Evolutionary conservation across 2,113 vertebrate genomes (phyloP), one percentile per base, ranked within the genome.

Genomic region (Caranx melampygus): DNA sequence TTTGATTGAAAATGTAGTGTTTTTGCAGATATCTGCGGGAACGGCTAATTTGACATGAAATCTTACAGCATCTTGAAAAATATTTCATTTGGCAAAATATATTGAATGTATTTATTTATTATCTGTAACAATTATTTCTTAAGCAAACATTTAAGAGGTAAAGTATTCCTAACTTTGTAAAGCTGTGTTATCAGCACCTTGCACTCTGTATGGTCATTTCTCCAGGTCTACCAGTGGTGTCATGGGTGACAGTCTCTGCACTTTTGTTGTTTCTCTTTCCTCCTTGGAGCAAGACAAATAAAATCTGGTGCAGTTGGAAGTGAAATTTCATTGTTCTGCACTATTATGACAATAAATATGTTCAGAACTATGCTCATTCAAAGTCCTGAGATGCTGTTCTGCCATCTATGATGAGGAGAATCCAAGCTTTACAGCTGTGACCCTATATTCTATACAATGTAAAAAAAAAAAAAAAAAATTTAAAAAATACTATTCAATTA

Each of bases 291-390:
- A 34, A 16, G 9, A 58, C 8, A 15, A 59, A 55, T 4, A 0
- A 18, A 65, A 62, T 67, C 20, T 34, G 15, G 6, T 66, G 26
- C 37, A 16, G 5, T n/a, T 8, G 14, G 45, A 21, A 34, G 20
- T 51, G 26, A 34, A 21, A 55, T 21, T 58, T 16, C 3, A 75
- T 67, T 45, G 21, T 5, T 45, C 55, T 66, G 18, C 3, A 26
- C 44, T 54, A 34, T 40, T 55, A 31, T 55, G 42, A 70, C 11
- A 81, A 83, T 86, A 84, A 83, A 82, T 84, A 84, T 42, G 3
- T 74, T 61, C 49, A 60, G 37, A 58, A 40, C 18, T 34, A 72
- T n/a, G 16, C 40, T 35, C 16, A 72, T 80, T 35, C n/a, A 40
- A 68, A n/a, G 5, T 33, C 33, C n/a, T 35, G 18, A 13, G 35